phyloP scores from a whole-genome alignment of 2,888 invertebrate genomes.

The Amblyjoppa fuscipennis region DNA sequence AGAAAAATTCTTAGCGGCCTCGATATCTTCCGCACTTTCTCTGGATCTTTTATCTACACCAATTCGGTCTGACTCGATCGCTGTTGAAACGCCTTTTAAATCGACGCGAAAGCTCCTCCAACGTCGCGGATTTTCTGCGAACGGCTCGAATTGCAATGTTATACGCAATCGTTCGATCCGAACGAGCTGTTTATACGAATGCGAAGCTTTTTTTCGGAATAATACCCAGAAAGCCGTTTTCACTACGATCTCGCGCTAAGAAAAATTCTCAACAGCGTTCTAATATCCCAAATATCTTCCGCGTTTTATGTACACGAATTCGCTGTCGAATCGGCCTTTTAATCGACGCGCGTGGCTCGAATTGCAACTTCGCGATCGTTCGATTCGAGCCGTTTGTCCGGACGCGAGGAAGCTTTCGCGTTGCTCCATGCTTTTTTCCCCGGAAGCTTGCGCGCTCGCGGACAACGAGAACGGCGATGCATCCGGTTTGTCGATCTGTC shows the following conservation, averaged over 20 bases:
- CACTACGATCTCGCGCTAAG: not conserved
- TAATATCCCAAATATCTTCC: not conserved
- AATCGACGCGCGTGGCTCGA: not conserved
- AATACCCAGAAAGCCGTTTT: not conserved
- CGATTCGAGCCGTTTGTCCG: too few relatives aligned
- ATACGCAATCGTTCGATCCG: not conserved
- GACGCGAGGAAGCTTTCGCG: too few relatives aligned
- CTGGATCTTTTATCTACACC: conserved; percentile 41
- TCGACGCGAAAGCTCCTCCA: conserved; percentile 24
- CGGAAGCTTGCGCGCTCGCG: not conserved
- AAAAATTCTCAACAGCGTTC: not conserved
- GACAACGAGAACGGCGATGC: conserved; percentile 27
- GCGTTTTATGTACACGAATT: conserved; percentile 58
- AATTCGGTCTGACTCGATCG: conserved; percentile 59
- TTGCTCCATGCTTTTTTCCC: too few relatives aligned
- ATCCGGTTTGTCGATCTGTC: conserved; percentile 26
- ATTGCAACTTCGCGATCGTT: not conserved
- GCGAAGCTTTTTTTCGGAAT: too few relatives aligned
- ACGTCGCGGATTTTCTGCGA: not conserved
- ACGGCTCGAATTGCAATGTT: not conserved
- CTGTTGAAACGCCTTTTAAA: conserved; percentile 36
- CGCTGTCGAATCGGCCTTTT: conserved; percentile 36
- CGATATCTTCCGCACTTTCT: not conserved
- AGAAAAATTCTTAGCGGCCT: not conserved
- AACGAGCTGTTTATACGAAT: too few relatives aligned